A percentile compares a stretch with the other conserved stretches of the same genome.
Conservation (phyloP, 2,113 vertebrate species). For the Mesitornis unicolor region DNA sequence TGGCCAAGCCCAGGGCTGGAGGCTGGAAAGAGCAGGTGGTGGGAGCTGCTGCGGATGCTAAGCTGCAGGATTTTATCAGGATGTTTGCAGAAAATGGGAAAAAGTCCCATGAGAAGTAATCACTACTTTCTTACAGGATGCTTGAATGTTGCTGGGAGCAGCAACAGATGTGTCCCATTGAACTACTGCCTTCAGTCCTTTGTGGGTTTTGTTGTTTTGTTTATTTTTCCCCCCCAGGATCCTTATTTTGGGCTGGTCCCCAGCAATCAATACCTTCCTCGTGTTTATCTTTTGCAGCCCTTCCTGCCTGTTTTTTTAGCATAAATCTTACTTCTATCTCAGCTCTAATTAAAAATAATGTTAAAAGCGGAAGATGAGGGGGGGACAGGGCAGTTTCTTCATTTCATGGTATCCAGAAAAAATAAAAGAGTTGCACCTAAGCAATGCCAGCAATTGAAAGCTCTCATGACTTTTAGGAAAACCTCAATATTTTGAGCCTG, state of each 20-base stretch:
- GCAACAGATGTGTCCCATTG: not conserved
- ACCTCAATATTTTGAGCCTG: not conserved
- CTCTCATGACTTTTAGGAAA: not conserved
- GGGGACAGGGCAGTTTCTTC: not conserved
- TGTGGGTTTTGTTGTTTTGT: not conserved
- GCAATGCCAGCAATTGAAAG: not conserved
- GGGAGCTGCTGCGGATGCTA: slow-evolving; percentile 1
- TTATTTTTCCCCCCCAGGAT: not conserved
- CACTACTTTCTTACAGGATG: not conserved
- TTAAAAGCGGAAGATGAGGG: not conserved
- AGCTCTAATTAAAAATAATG: not conserved
- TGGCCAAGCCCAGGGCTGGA: not conserved
- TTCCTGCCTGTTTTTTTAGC: not conserved
- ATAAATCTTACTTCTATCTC: not conserved
- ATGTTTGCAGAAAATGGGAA: slow-evolving; percentile 36
- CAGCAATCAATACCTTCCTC: not conserved
- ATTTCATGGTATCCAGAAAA: not conserved
- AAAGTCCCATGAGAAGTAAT: not conserved
- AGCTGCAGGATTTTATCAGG: slow-evolving; percentile 49
- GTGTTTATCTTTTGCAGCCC: not conserved
- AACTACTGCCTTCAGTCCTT: not conserved
- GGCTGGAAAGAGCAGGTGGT: slow-evolving; percentile 47
- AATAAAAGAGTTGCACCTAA: not conserved
- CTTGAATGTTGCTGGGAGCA: not conserved
- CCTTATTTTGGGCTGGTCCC: not conserved